Conservation (phyloP, 2,113 vertebrate species). For the Orthonyx spaldingii region DNA sequence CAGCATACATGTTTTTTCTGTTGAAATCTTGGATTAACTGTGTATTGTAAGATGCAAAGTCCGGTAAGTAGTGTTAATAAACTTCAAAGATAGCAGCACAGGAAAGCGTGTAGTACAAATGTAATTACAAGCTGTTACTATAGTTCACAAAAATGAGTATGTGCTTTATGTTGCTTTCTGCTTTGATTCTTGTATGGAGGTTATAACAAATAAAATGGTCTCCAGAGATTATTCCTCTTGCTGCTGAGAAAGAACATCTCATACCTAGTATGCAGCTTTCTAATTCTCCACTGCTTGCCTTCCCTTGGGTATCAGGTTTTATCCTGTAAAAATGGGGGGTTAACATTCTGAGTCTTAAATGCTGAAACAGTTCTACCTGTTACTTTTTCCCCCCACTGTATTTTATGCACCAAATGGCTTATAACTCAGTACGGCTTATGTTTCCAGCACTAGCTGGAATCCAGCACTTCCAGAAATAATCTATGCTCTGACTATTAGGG, state of each 20-base stretch:
- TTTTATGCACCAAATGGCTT: neutral
- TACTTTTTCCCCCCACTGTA: neutral
- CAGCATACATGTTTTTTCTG: neutral
- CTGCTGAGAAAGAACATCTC: neutral
- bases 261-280: neutral
- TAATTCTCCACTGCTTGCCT: neutral
- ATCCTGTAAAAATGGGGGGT: neutral
- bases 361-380: neutral
- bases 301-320: neutral
- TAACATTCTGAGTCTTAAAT: neutral
- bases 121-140: neutral
- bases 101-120: neutral
- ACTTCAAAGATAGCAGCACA: neutral
- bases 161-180: neutral
- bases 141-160: neutral
- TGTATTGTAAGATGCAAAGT: neutral
- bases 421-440: neutral
- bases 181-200: neutral
- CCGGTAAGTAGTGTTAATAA: neutral
- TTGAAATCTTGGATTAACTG: neutral
- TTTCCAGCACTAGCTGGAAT: neutral
- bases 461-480: neutral
- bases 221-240: neutral
- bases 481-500: neutral
- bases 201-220: neutral